Percentiles rank a stretch among this genome's conserved stretches.
phyloP scores from a whole-genome alignment of 2,888 invertebrate genomes.

The Caenorhabditis angaria region DNA sequence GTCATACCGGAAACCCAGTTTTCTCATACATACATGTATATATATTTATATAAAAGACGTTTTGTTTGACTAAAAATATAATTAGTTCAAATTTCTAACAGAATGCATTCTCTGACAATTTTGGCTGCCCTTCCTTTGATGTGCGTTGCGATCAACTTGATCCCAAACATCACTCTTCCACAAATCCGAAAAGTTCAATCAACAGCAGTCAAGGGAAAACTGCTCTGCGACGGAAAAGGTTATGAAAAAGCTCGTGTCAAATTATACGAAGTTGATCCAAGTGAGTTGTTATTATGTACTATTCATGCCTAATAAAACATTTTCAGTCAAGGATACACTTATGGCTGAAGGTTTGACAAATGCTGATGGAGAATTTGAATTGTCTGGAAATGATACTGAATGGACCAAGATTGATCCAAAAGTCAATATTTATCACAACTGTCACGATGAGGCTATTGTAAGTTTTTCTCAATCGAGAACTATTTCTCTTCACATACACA shows the following conservation, averaged over 20 bases:
- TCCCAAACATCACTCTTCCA: conserved; percentile 38
- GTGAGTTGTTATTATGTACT: conserved; percentile 33
- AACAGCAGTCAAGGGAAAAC: conserved; percentile 63
- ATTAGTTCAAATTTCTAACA: background rate
- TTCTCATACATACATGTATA: too few relatives aligned
- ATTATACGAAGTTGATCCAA: conserved; percentile 64
- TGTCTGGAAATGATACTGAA: conserved; percentile 55
- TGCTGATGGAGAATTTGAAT: conserved; percentile 56
- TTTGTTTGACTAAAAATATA: background rate
- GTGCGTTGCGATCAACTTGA: conserved; percentile 12
- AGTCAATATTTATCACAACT: conserved; percentile 67
- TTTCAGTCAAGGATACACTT: conserved; percentile 60
- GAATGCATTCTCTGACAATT: conserved; percentile 14
- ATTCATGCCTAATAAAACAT: background rate
- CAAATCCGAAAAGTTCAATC: conserved; percentile 51
- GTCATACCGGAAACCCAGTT: conserved; percentile 1
- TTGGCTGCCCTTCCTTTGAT: conserved; percentile 30
- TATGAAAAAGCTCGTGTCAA: conserved; percentile 66
- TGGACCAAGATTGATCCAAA: conserved; percentile 60
- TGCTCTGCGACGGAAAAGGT: conserved; percentile 65
- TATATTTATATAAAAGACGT: background rate
- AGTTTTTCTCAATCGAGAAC: conserved; percentile 9
- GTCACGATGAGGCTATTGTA: conserved; percentile 58
- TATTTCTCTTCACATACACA: background rate
- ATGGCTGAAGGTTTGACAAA: conserved; percentile 62